phyloP scores from a whole-genome alignment of 2,113 vertebrate genomes.

The Platichthys flesus region DNA sequence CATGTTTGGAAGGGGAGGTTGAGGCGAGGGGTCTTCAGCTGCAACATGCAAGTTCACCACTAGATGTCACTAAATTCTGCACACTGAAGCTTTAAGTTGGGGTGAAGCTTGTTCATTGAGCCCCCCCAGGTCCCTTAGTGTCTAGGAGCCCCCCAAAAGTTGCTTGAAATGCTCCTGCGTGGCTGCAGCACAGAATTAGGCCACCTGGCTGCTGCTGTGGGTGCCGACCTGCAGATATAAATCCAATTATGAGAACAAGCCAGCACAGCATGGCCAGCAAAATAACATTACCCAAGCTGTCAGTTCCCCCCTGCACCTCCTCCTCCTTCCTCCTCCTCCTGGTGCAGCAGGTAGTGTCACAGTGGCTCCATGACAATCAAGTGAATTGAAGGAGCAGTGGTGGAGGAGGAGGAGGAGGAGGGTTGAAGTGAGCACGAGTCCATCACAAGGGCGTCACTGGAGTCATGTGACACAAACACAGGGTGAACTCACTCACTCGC shows the following conservation, averaged over 20 bases:
- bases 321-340: too few relatives aligned
- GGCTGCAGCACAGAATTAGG: not conserved
- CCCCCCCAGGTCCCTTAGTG: not conserved
- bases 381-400: not conserved
- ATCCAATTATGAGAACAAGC: constrained; percentile 60
- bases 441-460: constrained; percentile 70
- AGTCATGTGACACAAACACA: constrained; percentile 78
- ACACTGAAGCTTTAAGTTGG: too few relatives aligned
- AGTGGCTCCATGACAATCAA: not conserved
- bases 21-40: too few relatives aligned
- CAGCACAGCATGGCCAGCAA: constrained; percentile 21
- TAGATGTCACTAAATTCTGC: too few relatives aligned
- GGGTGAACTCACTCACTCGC: constrained; percentile 5
- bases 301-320: not conserved
- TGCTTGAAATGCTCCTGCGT: not conserved
- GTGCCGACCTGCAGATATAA: constrained; percentile 41
- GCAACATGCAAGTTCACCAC: too few relatives aligned
- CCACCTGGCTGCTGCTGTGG: not conserved
- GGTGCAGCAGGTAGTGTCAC: not conserved
- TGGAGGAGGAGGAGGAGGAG: not conserved
- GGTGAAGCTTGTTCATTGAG: too few relatives aligned
- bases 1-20: too few relatives aligned
- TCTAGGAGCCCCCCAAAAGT: not conserved
- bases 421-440: constrained; percentile 64
- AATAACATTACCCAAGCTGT: constrained; percentile 21